Percentiles rank a stretch among this genome's conserved stretches.
Evolutionary conservation across 2,888 invertebrate species (phyloP).

Genomic region (Norana najaformis): DNA sequence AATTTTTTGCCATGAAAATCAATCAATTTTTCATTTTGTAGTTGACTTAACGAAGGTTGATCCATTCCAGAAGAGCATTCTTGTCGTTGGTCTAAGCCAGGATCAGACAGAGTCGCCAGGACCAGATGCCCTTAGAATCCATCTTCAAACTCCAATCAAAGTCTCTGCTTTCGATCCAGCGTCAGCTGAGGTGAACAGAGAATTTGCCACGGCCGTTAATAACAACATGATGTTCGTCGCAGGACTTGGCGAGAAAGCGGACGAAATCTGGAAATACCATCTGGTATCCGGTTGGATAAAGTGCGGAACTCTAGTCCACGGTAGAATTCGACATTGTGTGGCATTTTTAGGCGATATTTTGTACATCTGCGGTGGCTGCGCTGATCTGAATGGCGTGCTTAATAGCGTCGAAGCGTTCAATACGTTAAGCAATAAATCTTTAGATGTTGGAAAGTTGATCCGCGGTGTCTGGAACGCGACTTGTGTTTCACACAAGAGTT

Average conservation of each 20-base stretch:
- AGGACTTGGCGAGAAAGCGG: background rate
- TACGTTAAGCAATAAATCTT: background rate
- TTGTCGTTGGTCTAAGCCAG: background rate
- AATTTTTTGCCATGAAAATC: too few relatives aligned
- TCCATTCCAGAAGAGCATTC: background rate
- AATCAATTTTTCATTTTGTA: background rate
- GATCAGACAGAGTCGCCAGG: background rate
- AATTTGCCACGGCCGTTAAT: background rate
- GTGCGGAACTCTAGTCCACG: background rate
- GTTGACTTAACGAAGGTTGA: background rate
- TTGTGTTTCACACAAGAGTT: background rate
- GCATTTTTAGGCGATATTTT: background rate
- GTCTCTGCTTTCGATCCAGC: background rate
- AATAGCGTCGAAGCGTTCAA: slow-evolving; percentile 8
- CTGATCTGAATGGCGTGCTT: background rate
- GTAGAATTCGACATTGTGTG: background rate
- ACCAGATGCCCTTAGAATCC: background rate
- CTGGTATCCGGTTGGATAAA: background rate
- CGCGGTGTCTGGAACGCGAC: background rate
- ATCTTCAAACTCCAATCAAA: background rate
- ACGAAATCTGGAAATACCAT: slow-evolving; percentile 16
- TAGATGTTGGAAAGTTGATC: background rate
- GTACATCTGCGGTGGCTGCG: background rate
- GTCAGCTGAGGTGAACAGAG: background rate
- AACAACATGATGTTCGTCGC: background rate